Evolutionary conservation across 2,113 vertebrate genomes (phyloP).

Genomic region (Ardeotis arabs): DNA sequence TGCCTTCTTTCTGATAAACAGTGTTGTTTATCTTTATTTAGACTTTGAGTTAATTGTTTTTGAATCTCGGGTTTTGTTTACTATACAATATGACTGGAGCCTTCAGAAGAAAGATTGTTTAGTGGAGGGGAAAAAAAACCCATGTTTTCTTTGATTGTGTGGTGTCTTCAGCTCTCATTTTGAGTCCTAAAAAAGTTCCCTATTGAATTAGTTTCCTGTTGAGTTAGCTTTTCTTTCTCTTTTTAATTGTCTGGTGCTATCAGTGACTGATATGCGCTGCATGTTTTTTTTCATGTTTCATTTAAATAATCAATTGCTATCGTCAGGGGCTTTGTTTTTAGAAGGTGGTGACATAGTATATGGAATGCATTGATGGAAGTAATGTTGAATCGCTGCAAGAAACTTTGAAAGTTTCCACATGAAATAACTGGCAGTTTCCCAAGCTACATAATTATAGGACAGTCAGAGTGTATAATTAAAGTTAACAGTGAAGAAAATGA

Average conservation of each 20-base stretch:
- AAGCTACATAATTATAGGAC: conserved; percentile 73
- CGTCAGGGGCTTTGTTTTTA: not conserved
- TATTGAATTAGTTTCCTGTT: not conserved
- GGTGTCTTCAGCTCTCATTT: not conserved
- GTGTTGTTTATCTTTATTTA: not conserved
- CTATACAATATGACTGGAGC: not conserved
- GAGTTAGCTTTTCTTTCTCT: not conserved
- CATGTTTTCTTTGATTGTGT: not conserved
- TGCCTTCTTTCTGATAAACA: not conserved
- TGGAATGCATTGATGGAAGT: not conserved
- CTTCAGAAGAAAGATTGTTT: not conserved
- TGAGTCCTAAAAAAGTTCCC: not conserved
- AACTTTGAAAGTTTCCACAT: conserved; percentile 58
- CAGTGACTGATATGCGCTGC: not conserved
- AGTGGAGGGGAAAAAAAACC: not conserved
- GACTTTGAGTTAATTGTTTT: not conserved
- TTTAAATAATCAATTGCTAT: not conserved
- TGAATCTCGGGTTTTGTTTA: not conserved
- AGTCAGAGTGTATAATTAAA: conserved; percentile 74
- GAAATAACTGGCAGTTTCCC: conserved; percentile 73
- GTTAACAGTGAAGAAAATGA: conserved; percentile 66
- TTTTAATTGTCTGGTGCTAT: not conserved
- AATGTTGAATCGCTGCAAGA: conserved; percentile 30
- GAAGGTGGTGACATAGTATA: not conserved
- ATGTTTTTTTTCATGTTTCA: not conserved